Conservation (phyloP, 2,797 vertebrate genomes). For the Gymnocypris eckloni region DNA sequence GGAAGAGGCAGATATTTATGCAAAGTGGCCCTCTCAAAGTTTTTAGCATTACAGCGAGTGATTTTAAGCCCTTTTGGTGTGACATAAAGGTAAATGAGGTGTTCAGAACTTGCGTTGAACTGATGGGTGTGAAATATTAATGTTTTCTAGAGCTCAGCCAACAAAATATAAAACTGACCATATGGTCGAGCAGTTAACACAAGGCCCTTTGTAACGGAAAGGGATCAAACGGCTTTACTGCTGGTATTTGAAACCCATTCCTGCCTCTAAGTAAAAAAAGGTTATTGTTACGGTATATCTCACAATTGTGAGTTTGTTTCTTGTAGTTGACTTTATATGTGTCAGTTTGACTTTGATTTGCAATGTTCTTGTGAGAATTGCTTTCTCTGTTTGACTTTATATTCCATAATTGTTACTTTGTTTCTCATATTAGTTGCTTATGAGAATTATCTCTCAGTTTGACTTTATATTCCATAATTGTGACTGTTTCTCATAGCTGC, state of each 20-base stretch:
- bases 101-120: slow-evolving; percentile 63
- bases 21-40: slow-evolving; percentile 65
- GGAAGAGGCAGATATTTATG: slow-evolving; percentile 68
- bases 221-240: slow-evolving; percentile 7
- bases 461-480: neutral
- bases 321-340: neutral
- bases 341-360: neutral
- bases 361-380: neutral
- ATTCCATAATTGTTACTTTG: neutral
- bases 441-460: neutral
- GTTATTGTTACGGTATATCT: neutral
- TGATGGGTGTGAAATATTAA: slow-evolving; percentile 67
- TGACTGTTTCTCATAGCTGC: neutral
- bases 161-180: slow-evolving; percentile 63
- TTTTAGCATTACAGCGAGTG: slow-evolving; percentile 62
- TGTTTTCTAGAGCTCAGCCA: slow-evolving; percentile 46
- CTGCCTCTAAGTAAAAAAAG: neutral
- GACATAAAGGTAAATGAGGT: slow-evolving; percentile 69
- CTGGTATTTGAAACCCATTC: neutral
- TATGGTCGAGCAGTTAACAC: slow-evolving; percentile 64
- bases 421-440: neutral
- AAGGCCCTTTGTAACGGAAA: slow-evolving; percentile 58
- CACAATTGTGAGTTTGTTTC: neutral
- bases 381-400: neutral
- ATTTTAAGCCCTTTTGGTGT: slow-evolving; percentile 63